Evolutionary conservation across 2,888 invertebrate species (phyloP).

Genomic region (Catonia carolina): DNA sequence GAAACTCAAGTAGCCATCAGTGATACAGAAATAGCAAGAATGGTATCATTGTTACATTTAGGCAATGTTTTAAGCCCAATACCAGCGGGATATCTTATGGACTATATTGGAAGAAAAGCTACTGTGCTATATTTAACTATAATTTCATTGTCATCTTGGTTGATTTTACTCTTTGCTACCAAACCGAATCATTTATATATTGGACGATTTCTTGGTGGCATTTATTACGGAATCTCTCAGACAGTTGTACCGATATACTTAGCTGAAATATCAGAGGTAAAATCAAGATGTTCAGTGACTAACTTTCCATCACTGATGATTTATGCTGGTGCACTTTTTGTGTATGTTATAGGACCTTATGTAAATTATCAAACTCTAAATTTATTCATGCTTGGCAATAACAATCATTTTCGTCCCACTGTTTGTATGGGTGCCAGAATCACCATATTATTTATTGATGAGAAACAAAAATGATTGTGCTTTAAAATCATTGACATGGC

Average conservation of each 20-base stretch:
- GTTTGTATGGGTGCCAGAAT: neutral
- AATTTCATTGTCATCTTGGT: too few species aligned
- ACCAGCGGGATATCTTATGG: constrained; percentile 6
- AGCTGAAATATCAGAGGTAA: constrained; percentile 22
- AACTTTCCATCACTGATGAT: neutral
- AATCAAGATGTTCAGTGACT: constrained; percentile 16
- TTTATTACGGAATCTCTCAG: constrained; percentile 20
- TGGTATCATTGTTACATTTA: neutral
- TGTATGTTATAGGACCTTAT: constrained; percentile 23
- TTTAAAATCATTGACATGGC: constrained; percentile 32
- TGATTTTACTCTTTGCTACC: neutral
- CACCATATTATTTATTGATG: neutral
- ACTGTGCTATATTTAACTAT: too few species aligned
- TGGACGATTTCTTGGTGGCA: neutral
- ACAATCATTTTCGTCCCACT: neutral
- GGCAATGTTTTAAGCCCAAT: constrained; percentile 4
- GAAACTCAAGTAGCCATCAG: neutral
- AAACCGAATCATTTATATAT: neutral
- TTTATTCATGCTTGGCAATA: constrained; percentile 11
- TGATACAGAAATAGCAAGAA: neutral
- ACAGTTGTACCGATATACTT: constrained; percentile 25
- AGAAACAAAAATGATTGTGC: constrained; percentile 46
- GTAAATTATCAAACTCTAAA: constrained; percentile 15
- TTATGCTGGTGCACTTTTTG: constrained; percentile 21
- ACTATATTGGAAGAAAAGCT: neutral